Conservation (phyloP, 2,797 vertebrate genomes). For the Acridotheres tristis region DNA sequence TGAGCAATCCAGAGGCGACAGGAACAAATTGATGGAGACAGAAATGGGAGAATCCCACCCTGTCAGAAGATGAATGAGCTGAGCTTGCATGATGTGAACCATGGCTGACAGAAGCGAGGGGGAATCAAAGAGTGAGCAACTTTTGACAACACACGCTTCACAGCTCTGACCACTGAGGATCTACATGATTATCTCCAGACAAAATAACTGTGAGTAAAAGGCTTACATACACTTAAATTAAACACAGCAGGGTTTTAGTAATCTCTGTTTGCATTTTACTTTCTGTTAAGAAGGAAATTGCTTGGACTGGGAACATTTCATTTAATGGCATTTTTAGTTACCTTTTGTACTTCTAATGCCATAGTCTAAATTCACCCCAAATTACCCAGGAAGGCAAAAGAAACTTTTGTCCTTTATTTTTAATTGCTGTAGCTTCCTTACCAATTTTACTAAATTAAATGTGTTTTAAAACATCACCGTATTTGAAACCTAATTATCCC, state of each 20-base stretch:
- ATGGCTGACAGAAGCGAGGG: constrained; percentile 74
- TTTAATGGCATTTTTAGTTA: constrained; percentile 86
- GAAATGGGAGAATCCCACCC: constrained; percentile 73
- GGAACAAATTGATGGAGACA: constrained; percentile 74
- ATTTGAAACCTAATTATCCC: constrained; percentile 81
- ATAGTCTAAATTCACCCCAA: constrained; percentile 79
- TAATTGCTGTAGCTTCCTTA: constrained; percentile 81
- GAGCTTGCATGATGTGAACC: constrained; percentile 72
- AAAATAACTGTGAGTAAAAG: constrained; percentile 82
- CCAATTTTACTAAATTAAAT: constrained; percentile 81
- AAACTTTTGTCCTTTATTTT: constrained; percentile 80
- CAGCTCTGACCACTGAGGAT: constrained; percentile 78
- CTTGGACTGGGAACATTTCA: constrained; percentile 84
- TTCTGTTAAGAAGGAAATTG: constrained; percentile 83
- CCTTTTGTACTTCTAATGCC: constrained; percentile 82
- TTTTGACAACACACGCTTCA: constrained; percentile 78
- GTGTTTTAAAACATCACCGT: constrained; percentile 79
- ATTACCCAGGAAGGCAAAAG: constrained; percentile 76
- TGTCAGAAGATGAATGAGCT: constrained; percentile 79
- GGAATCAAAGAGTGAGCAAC: constrained; percentile 80
- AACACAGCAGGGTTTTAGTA: constrained; percentile 83
- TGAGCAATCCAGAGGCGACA: constrained; percentile 53
- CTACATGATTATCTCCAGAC: constrained; percentile 80
- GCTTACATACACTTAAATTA: constrained; percentile 83
- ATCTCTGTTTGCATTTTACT: constrained; percentile 83